Base-by-base conservation (phyloP, 1,140 invertebrate species). In the Leptinotarsa undecemlineata region DNA sequence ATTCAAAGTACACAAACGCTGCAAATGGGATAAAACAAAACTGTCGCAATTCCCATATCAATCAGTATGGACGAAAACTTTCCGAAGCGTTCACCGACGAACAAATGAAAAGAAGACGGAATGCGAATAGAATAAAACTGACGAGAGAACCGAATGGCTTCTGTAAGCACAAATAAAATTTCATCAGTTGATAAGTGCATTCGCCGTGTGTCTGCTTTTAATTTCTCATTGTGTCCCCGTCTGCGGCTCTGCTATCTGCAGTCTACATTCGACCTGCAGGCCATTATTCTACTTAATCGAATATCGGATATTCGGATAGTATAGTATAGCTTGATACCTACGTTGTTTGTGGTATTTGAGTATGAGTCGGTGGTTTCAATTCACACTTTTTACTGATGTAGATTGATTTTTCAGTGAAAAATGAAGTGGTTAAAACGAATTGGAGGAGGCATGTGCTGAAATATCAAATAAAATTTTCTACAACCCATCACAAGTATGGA, bases 31-130 rank as follows among this genome's bases (percentile, higher is more conserved):
- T 57, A 19, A 57, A 57, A 57, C 14, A 17, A 57, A 57, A 57
- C 51, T 57, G 51, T 57, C 51, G 51, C 51, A 57, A 57, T 57
- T 57, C 51, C 51, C 51, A 57, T 57, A 57, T 57, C 51, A 57
- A 57, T 57, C 51, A 57, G 51, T 57, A 57, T 57, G n/a, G n/a
- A 57, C 51, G 51, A 14, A 57, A 57, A 57, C 51, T 57, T 57
- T 19, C 51, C 51, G 33, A 15, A 57, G 51, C 51, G 51, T 19
- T 17, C 51, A 15, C n/a, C 51, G 51, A 5, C 51, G 51, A 57
- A 57, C 51, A 57, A 57, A 57, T 57, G 51, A 57, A 57, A 57
- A 57, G 51, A 57, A 17, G 51, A 57, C 4, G 51, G 51, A 57
- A 57, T 57, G 51, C 15, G 51, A 57, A 57, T 19, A 57, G 15